These are phyloP conservation scores for Oegoconia quadripuncta DNA, from an alignment of 2,888 invertebrate species.

Conservation along the genomic window DNA sequence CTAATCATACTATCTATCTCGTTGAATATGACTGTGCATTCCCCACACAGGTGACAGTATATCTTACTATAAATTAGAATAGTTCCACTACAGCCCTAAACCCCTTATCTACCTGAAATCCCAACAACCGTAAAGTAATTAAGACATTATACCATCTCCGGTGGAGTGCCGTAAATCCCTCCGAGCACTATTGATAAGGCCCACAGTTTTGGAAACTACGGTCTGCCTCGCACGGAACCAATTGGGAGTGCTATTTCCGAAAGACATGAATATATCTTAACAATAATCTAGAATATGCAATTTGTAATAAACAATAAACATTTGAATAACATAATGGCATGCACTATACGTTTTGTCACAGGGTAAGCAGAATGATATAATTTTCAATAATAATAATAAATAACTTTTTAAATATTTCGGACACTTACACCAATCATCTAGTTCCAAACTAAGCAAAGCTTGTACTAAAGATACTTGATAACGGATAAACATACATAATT, in stretches of 20 bases:
- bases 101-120: slow-evolving; percentile 27
- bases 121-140: slow-evolving; percentile 48
- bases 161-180: slow-evolving; percentile 38
- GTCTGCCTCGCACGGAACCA: slow-evolving; percentile 39
- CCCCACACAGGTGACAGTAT: no score
- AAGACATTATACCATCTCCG: slow-evolving; percentile 47
- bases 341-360: no score
- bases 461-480: no score
- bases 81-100: slow-evolving; percentile 3
- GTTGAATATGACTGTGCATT: no score
- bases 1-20: no score
- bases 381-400: no score
- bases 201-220: slow-evolving; percentile 35
- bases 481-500: no score
- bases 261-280: slow-evolving; percentile 51
- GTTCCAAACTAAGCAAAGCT: no score
- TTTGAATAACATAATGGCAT: no score
- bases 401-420: no score
- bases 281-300: slow-evolving; percentile 17
- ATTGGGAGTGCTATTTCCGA: slow-evolving; percentile 41
- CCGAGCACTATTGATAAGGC: slow-evolving; percentile 28
- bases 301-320: background rate
- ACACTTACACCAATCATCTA: no score
- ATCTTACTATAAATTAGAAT: slow-evolving; percentile 2
- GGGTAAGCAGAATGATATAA: no score